Percentiles rank a stretch among this genome's conserved stretches.
Evolutionary conservation across 2,797 vertebrate species (phyloP).

Genomic region (Antrozous pallidus): DNA sequence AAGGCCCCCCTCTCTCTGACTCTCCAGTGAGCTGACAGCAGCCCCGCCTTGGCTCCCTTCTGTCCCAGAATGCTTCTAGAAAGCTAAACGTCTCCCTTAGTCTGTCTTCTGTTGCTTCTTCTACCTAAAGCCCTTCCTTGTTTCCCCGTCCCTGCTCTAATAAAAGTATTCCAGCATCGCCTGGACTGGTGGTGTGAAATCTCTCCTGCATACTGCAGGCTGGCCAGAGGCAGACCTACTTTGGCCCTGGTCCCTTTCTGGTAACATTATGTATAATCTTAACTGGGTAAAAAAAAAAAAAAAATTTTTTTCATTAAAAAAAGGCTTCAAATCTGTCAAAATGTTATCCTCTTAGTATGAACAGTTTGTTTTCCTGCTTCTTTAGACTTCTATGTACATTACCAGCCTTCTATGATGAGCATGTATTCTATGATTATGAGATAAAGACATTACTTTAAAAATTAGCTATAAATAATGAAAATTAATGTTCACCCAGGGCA

Average conservation of each 20-base stretch:
- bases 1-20: neutral
- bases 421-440: neutral
- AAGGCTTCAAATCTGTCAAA: neutral
- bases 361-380: neutral
- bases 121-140: neutral
- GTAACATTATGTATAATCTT: neutral
- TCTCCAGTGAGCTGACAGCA: neutral
- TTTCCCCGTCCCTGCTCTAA: neutral
- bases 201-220: neutral
- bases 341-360: neutral
- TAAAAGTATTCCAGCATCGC: neutral
- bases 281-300: constrained; percentile 11
- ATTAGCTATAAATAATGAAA: neutral
- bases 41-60: neutral
- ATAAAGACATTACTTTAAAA: neutral
- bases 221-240: neutral
- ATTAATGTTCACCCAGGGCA: neutral
- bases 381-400: neutral
- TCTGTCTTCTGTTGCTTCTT: neutral
- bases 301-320: neutral
- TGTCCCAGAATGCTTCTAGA: neutral
- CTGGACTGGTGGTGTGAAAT: neutral
- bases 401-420: neutral
- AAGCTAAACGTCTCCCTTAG: neutral
- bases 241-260: neutral